Percentiles rank a stretch among this genome's conserved stretches.
Evolutionary conservation across 2,797 vertebrate genomes (phyloP).

Genomic region (Spheniscus humboldti): DNA sequence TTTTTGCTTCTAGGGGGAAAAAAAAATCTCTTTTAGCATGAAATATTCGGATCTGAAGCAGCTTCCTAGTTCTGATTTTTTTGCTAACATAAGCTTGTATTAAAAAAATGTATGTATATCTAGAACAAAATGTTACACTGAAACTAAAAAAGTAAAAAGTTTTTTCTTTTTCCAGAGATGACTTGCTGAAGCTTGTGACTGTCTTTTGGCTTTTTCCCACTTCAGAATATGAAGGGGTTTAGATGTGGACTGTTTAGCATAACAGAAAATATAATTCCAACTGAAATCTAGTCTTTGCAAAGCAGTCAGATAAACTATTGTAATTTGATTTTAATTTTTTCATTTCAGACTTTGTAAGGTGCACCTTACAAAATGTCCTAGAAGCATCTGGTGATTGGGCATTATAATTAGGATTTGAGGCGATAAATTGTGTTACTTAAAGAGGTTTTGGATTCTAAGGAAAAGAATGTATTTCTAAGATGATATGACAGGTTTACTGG

Average conservation of each 20-base stretch:
- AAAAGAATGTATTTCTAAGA: not conserved
- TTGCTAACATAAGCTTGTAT: not conserved
- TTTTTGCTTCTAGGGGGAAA: not conserved
- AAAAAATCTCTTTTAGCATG: not conserved
- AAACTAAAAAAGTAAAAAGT: not conserved
- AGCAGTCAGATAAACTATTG: not conserved
- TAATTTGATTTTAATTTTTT: not conserved
- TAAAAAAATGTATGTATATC: not conserved
- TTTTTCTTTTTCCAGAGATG: not conserved
- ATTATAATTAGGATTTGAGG: not conserved
- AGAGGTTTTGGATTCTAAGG: not conserved
- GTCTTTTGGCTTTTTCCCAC: not conserved
- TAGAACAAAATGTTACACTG: conserved; percentile 16
- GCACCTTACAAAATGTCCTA: not conserved
- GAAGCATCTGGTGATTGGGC: not conserved
- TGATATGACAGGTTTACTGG: not conserved
- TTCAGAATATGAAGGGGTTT: not conserved
- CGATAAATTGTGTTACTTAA: not conserved
- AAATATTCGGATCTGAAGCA: not conserved
- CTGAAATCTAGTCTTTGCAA: not conserved
- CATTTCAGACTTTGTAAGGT: not conserved
- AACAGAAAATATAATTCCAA: not conserved
- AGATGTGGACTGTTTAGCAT: not conserved
- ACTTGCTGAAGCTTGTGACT: not conserved
- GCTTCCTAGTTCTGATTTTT: not conserved